phyloP scores from a whole-genome alignment of 2,888 invertebrate genomes.

The Sesia bembeciformis region DNA sequence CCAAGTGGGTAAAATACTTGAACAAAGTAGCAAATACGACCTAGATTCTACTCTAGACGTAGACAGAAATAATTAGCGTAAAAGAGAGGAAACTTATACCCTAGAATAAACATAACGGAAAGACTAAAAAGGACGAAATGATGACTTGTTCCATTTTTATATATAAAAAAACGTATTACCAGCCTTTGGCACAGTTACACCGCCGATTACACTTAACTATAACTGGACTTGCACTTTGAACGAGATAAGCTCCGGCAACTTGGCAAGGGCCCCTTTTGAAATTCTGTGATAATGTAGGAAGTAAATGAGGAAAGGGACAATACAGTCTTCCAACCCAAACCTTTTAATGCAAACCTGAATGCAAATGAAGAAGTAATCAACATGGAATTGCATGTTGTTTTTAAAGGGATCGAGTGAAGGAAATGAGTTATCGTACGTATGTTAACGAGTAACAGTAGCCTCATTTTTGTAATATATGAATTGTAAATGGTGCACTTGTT shows the following conservation, averaged over 20 bases:
- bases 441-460: constrained; percentile 7
- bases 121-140: no score
- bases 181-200: neutral
- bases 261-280: neutral
- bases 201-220: neutral
- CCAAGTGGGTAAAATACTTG: no score
- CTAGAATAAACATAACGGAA: no score
- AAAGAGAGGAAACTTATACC: no score
- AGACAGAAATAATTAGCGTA: no score
- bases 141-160: no score
- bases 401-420: constrained; percentile 4
- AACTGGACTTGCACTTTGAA: neutral
- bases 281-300: neutral
- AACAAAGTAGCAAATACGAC: no score
- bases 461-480: constrained; percentile 8
- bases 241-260: neutral
- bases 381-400: neutral
- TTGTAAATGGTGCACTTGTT: constrained; percentile 8
- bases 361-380: neutral
- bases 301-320: neutral
- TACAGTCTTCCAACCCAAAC: neutral
- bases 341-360: neutral
- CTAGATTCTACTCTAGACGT: no score
- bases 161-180: neutral
- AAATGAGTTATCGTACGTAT: constrained; percentile 9